A percentile compares a stretch with the other conserved stretches of the same genome.
These are phyloP conservation scores for Dromas ardeola DNA, from an alignment of 2,113 vertebrate species.

Conservation along the genomic window DNA sequence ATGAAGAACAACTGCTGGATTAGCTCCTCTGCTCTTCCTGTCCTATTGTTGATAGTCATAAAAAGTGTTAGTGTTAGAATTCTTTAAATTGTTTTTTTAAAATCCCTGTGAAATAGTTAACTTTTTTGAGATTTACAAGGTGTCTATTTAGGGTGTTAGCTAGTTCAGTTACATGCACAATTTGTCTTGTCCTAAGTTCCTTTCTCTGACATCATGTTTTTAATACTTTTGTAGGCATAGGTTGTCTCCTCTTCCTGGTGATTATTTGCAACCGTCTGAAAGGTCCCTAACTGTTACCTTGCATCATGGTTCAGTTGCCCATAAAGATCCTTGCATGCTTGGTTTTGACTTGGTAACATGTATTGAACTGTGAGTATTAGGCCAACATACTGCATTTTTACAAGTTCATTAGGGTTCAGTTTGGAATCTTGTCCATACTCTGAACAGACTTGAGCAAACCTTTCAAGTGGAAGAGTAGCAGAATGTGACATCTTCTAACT, in stretches of 20 bases:
- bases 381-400: background rate
- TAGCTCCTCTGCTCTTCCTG: background rate
- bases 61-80: background rate
- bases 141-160: background rate
- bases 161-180: background rate
- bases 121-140: background rate
- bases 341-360: conserved; percentile 90
- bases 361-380: conserved; percentile 89
- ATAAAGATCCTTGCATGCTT: conserved; percentile 86
- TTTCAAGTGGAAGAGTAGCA: background rate
- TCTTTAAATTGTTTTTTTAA: background rate
- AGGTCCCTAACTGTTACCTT: conserved; percentile 82
- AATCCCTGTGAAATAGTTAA: background rate
- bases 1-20: background rate
- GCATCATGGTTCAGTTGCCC: conserved; percentile 88
- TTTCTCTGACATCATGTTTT: background rate
- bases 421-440: background rate
- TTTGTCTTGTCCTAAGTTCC: background rate
- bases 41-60: background rate
- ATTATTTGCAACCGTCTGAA: conserved; percentile 84
- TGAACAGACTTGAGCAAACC: background rate
- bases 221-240: conserved; percentile 71
- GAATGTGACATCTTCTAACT: background rate
- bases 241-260: conserved; percentile 79
- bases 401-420: background rate